Base-by-base conservation (phyloP, 2,113 vertebrate genomes). In the Crotophaga sulcirostris region DNA sequence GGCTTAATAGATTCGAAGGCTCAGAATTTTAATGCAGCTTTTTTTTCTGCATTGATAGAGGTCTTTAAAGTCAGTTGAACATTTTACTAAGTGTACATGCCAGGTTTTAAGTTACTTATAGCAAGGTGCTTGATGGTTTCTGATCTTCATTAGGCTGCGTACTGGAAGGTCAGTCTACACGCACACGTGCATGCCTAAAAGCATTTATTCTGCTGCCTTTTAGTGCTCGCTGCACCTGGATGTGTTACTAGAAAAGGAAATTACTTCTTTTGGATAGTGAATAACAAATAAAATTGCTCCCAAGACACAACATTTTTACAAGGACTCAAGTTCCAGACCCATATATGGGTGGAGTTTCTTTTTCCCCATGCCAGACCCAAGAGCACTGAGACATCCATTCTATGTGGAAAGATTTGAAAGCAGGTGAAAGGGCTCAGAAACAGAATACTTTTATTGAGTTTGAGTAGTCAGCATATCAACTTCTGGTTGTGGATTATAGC, bases 61-160 rank as follows among this genome's bases (percentile, higher is more conserved):
- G 87, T 64, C 85, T 96, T 86, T 81, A 73, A 90, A 96, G 92
- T 74, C 68, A 17, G 85, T 94, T 20, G 49, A 86, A 64, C 31
- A 17, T 84, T 92, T 90, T 91, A 34, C 69, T 64, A 81, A 89
- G 62, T 9, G 3, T 64, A 54, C 76, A 19, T 54, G 72, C 2
- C 28, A 78, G 56, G 74, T 78, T 88, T 90, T 75, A 70, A 64
- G 72, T 77, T 90, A 44, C 74, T 93, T 88, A 33, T 83, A 56
- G 70, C 47, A 1, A 21, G 7, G 7, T 3, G 0, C 59, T 84
- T 60, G 79, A 40, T 74, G 52, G 52, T 79, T 95, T 89, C 64
- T 88, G 75, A 84, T 93, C 85, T 84, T 95, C 52, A 28, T 93
- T 90, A 92, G 91, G n/a, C 79, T 23, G 17, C 18, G n/a, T 77